phyloP scores from a whole-genome alignment of 2,888 invertebrate genomes.

The Hydropsyche betteni region DNA sequence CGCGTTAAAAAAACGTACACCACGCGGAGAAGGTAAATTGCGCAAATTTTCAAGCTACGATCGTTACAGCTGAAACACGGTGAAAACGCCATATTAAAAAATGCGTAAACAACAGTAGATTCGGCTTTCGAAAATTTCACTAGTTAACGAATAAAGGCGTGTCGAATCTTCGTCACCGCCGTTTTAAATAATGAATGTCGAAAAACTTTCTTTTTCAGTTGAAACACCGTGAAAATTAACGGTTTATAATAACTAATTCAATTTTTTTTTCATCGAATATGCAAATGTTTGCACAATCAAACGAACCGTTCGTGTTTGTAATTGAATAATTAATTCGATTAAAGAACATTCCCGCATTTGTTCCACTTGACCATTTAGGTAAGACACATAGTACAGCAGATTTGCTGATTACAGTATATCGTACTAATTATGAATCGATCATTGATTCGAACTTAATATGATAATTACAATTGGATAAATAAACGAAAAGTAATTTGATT shows the following conservation, averaged over 20 bases:
- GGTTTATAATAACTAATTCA: too few relatives aligned
- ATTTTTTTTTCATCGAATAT: too few relatives aligned
- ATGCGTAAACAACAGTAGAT: background rate
- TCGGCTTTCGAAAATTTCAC: background rate
- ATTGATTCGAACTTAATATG: too few relatives aligned
- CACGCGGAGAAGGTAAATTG: too few relatives aligned
- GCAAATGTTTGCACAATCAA: background rate
- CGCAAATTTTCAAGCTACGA: too few relatives aligned
- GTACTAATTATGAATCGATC: too few relatives aligned
- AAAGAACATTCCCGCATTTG: background rate
- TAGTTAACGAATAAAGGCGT: conserved; percentile 3
- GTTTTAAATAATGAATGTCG: conserved; percentile 7
- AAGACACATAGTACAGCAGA: background rate
- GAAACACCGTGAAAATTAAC: too few relatives aligned
- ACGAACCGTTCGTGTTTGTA: background rate
- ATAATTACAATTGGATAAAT: too few relatives aligned
- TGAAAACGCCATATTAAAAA: background rate
- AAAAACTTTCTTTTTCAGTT: conserved; percentile 1
- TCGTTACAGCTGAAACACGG: too few relatives aligned
- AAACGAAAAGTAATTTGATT: too few relatives aligned
- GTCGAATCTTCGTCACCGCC: conserved; percentile 7
- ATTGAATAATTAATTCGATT: background rate
- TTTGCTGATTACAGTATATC: too few relatives aligned
- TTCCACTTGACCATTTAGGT: background rate
- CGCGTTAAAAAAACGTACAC: too few relatives aligned